Conservation (phyloP, 1,140 invertebrate species). For the Phortica variegata region DNA sequence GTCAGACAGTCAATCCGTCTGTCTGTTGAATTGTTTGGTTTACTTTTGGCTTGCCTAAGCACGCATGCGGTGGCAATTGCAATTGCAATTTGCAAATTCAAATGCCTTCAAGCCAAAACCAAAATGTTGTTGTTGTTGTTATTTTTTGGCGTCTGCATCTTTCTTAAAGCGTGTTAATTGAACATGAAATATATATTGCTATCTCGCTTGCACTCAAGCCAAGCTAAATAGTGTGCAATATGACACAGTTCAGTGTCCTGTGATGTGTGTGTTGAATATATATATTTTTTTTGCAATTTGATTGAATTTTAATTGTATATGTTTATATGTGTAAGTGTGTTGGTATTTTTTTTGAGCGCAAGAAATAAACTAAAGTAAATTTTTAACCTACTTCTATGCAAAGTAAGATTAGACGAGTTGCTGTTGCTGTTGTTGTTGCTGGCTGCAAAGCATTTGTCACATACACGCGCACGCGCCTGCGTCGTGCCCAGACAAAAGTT, state of each 20-base stretch:
- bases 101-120: no score
- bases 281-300: constrained; percentile 37
- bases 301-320: constrained; percentile 48
- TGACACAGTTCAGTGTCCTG: constrained; percentile 24
- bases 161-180: constrained; percentile 22
- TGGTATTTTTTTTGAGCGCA: no score
- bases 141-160: no score
- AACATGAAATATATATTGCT: constrained; percentile 30
- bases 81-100: no score
- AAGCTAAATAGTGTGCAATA: neutral
- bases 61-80: no score
- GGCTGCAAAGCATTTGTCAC: constrained; percentile 34
- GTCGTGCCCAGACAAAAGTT: constrained; percentile 3
- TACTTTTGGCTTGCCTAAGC: no score
- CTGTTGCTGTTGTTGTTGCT: neutral
- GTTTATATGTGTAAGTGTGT: constrained; percentile 34
- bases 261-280: constrained; percentile 20
- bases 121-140: no score
- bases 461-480: constrained; percentile 21
- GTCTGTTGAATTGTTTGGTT: no score
- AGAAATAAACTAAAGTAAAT: constrained; percentile 25
- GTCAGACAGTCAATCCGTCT: no score
- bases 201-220: constrained; percentile 9
- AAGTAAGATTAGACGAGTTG: constrained; percentile 32
- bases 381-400: constrained; percentile 40